A percentile compares a stretch with the other conserved stretches of the same genome.
These are phyloP conservation scores for Stenopsyche tienmushanensis DNA, from an alignment of 1,140 invertebrate species.

Conservation along the genomic window DNA sequence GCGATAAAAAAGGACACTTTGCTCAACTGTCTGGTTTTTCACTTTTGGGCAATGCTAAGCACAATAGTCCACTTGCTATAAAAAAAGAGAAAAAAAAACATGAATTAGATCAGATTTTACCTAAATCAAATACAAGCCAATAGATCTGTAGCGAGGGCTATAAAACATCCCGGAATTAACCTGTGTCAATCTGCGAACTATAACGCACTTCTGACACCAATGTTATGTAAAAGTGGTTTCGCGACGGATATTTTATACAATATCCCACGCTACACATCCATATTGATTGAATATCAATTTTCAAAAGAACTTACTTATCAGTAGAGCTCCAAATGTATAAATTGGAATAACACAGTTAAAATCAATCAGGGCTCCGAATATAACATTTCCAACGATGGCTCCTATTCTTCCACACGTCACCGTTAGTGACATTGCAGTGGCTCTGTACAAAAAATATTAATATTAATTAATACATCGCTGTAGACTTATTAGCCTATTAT, in stretches of 20 bases:
- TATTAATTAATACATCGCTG: too few species aligned
- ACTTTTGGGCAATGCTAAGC: conserved; percentile 53
- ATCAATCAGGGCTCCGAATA: conserved; percentile 58
- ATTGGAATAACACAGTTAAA: conserved; percentile 58
- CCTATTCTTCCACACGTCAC: conserved; percentile 58
- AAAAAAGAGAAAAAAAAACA: conserved; percentile 42
- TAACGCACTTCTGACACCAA: too few species aligned
- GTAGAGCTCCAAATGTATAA: conserved; percentile 56
- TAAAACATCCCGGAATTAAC: too few species aligned
- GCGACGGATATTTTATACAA: too few species aligned
- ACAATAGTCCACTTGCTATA: conserved; percentile 56
- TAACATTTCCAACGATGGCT: conserved; percentile 59
- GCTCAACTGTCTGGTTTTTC: conserved; percentile 14
- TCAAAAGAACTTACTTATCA: conserved; percentile 52
- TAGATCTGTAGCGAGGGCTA: too few species aligned
- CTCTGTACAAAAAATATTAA: too few species aligned
- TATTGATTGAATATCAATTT: neutral
- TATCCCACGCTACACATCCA: too few species aligned
- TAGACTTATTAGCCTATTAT: too few species aligned
- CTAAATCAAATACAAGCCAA: too few species aligned
- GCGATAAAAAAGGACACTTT: neutral
- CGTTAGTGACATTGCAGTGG: conserved; percentile 58
- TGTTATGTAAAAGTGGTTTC: too few species aligned
- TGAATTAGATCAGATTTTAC: neutral
- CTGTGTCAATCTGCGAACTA: too few species aligned